phyloP scores from a whole-genome alignment of 1,140 invertebrate species.

The Aphelenchoides avenae region DNA sequence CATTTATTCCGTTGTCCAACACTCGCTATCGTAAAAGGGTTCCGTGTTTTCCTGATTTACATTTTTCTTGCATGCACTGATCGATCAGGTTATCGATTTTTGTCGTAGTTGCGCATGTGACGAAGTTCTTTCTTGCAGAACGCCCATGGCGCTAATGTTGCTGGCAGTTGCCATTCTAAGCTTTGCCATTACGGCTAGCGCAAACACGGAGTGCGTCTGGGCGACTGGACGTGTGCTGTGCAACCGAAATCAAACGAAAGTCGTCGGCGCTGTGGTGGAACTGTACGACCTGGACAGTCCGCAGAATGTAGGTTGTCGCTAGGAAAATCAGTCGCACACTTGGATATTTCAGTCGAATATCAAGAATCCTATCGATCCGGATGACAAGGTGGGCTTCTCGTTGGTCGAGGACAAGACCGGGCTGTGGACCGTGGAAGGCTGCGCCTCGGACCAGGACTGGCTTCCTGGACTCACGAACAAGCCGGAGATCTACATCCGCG shows the following conservation, averaged over 20 bases:
- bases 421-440: slow-evolving; percentile 31
- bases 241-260: slow-evolving; percentile 31
- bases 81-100: too few species aligned
- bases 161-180: too few species aligned
- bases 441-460: slow-evolving; percentile 30
- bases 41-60: too few species aligned
- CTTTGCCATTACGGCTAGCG: too few species aligned
- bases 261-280: slow-evolving; percentile 28
- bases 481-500: slow-evolving; percentile 34
- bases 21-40: too few species aligned
- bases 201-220: slow-evolving; percentile 35
- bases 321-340: neutral
- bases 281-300: slow-evolving; percentile 42
- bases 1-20: too few species aligned
- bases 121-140: too few species aligned
- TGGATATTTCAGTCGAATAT: slow-evolving; percentile 16
- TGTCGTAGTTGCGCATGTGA: too few species aligned
- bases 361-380: slow-evolving; percentile 37
- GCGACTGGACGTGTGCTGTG: slow-evolving; percentile 33
- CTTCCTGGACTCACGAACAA: slow-evolving; percentile 14
- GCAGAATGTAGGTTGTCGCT: slow-evolving; percentile 17
- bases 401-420: slow-evolving; percentile 20
- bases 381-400: slow-evolving; percentile 37
- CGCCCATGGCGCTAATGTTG: too few species aligned
- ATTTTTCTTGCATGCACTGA: too few species aligned